phyloP scores from a whole-genome alignment of 2,113 vertebrate species.

The Periophthalmodon schlosseri region DNA sequence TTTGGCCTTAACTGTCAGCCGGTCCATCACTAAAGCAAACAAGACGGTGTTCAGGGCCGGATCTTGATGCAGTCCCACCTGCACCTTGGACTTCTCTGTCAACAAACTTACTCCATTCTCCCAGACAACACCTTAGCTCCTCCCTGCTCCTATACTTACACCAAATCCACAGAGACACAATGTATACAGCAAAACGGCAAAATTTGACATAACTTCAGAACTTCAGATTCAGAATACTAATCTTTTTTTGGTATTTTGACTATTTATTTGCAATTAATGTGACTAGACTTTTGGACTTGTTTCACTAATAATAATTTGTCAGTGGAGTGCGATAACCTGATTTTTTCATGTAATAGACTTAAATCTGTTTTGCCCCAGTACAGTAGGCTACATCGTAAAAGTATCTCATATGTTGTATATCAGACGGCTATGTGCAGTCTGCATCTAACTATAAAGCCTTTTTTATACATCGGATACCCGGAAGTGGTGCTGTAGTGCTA shows the following conservation, averaged over 20 bases:
- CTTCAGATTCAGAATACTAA: not conserved
- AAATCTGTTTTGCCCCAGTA: no score
- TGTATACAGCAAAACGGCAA: not conserved
- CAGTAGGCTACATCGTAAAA: no score
- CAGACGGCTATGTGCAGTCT: no score
- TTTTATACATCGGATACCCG: no score
- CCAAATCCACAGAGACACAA: not conserved
- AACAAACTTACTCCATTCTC: not conserved
- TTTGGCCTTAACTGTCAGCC: not conserved
- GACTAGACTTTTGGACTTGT: not conserved
- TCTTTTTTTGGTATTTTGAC: not conserved
- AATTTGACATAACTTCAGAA: not conserved
- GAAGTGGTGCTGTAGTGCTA: no score
- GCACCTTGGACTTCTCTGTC: not conserved
- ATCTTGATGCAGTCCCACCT: not conserved
- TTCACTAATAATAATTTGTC: not conserved
- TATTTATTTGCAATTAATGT: not conserved
- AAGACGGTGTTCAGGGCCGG: not conserved
- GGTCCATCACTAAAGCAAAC: not conserved
- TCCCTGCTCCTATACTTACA: not conserved
- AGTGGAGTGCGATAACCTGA: no score
- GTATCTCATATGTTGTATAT: no score
- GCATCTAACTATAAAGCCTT: no score
- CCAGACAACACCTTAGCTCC: not conserved
- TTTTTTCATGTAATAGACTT: no score